Evolutionary conservation across 2,797 vertebrate genomes (phyloP).

Genomic region (Tauraco hartlaubi): DNA sequence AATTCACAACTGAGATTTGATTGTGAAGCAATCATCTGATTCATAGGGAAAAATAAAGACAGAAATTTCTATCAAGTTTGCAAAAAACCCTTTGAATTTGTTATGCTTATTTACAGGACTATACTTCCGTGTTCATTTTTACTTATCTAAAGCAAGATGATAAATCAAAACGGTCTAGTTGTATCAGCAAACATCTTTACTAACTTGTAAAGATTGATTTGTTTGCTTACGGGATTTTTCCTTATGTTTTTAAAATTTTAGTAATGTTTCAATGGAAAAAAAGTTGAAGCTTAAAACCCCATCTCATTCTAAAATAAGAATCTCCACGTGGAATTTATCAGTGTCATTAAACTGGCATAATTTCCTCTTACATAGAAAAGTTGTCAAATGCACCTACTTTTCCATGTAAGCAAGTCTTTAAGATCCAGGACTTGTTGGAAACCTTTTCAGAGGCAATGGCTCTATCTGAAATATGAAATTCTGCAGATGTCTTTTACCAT

Average conservation of each 20-base stretch:
- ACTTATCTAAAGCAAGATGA: neutral
- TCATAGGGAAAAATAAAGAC: neutral
- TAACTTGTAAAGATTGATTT: neutral
- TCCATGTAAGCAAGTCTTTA: neutral
- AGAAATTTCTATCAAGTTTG: neutral
- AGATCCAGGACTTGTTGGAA: neutral
- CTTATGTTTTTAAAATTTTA: neutral
- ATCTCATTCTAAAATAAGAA: neutral
- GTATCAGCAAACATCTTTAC: neutral
- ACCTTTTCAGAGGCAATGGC: neutral
- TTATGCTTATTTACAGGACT: neutral
- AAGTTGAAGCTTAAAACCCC: neutral
- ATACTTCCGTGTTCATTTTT: neutral
- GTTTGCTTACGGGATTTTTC: neutral
- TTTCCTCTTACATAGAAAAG: conserved; percentile 13
- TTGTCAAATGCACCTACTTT: conserved; percentile 17
- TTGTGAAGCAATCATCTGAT: neutral
- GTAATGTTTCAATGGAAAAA: conserved; percentile 11
- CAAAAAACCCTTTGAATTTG: neutral
- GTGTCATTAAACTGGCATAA: neutral
- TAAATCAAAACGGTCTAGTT: neutral
- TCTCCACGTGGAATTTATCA: neutral
- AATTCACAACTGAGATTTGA: neutral
- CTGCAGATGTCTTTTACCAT: neutral
- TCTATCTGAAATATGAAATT: neutral